Conservation (phyloP, 2,113 vertebrate genomes). For the Prionailurus bengalensis region DNA sequence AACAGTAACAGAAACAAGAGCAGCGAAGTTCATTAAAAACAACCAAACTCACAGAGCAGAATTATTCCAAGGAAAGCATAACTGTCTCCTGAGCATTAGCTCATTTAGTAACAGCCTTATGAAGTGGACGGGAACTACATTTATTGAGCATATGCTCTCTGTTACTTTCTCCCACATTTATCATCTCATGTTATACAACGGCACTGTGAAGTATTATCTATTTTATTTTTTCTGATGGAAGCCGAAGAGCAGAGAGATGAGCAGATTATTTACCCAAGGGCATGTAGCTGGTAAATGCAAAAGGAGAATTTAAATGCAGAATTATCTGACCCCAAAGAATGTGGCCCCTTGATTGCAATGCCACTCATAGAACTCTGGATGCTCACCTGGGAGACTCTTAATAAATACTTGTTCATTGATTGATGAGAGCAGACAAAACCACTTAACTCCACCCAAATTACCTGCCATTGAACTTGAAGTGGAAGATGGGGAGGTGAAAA, state of each 20-base stretch:
- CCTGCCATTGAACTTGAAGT: neutral
- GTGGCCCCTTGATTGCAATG: neutral
- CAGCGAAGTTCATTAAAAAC: constrained; percentile 55
- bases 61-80: constrained; percentile 30
- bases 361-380: neutral
- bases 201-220: neutral
- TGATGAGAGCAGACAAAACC: neutral
- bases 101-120: constrained; percentile 5
- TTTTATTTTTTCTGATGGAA: constrained; percentile 38
- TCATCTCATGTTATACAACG: neutral
- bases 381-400: neutral
- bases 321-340: neutral
- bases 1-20: neutral
- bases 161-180: constrained; percentile 37
- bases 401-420: neutral
- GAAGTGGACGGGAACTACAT: neutral
- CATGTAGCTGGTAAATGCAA: neutral
- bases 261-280: neutral
- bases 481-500: neutral
- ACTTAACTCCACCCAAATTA: neutral
- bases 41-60: neutral
- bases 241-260: constrained; percentile 29
- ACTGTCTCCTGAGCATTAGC: constrained; percentile 36
- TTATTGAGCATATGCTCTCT: neutral
- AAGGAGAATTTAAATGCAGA: neutral